Evolutionary conservation across 2,888 invertebrate species (phyloP).

Genomic region (Lamellibrachia satsuma): DNA sequence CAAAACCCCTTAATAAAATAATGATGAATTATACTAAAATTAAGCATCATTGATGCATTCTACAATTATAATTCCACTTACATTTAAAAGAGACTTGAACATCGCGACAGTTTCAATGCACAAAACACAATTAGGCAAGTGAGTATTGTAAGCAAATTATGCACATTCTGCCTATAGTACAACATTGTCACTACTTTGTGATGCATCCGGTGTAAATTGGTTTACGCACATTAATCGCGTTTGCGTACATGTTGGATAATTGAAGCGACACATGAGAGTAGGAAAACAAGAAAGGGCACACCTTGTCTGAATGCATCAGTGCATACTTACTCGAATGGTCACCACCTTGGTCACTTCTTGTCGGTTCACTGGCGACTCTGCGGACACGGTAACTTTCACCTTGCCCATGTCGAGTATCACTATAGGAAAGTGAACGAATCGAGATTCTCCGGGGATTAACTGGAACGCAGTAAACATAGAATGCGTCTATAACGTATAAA

Average conservation of each 20-base stretch:
- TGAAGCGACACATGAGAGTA: neutral
- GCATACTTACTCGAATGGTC: conserved; percentile 1
- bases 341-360: neutral
- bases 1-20: no score
- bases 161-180: no score
- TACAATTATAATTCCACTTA: no score
- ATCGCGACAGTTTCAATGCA: no score
- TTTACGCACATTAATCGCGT: neutral
- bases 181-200: no score
- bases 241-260: neutral
- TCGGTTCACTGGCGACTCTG: neutral
- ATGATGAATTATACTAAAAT: no score
- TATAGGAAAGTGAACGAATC: neutral
- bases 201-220: no score
- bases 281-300: neutral
- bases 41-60: no score
- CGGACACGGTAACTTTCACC: neutral
- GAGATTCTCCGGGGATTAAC: neutral
- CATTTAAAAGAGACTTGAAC: no score
- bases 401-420: neutral
- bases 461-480: neutral
- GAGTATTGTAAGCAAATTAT: no score
- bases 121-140: no score
- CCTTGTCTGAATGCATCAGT: neutral
- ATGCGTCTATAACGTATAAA: neutral